These are phyloP conservation scores for Oncorhynchus masou DNA, from an alignment of 2,113 vertebrate species.

Conservation along the genomic window DNA sequence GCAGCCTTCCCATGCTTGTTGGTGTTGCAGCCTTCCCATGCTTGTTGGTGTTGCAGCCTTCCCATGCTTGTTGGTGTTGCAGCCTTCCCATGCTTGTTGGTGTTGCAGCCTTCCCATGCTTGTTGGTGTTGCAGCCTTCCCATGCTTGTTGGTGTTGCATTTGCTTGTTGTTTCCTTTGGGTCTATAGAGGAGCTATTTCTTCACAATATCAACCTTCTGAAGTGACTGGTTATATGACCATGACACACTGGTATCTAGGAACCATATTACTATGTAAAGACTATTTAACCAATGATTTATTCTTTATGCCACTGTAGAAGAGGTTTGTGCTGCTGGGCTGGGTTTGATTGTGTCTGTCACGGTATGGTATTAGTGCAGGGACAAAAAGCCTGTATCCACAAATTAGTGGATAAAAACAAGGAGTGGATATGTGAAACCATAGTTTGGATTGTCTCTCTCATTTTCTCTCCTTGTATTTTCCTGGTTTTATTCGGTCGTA, in stretches of 20 bases:
- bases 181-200: constrained; percentile 37
- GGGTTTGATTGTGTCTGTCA: neutral
- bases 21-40: too few relatives aligned
- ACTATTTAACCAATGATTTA: constrained; percentile 55
- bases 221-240: constrained; percentile 61
- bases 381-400: constrained; percentile 32
- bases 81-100: too few relatives aligned
- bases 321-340: constrained; percentile 23
- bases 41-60: too few relatives aligned
- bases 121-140: too few relatives aligned
- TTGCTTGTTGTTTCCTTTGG: constrained; percentile 33
- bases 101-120: too few relatives aligned
- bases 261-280: constrained; percentile 55
- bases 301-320: constrained; percentile 27
- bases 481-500: neutral
- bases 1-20: too few relatives aligned
- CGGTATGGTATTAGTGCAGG: constrained; percentile 13
- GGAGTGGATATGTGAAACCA: constrained; percentile 38
- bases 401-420: constrained; percentile 35
- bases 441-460: constrained; percentile 35
- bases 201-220: constrained; percentile 25
- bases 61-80: too few relatives aligned
- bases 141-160: constrained; percentile 19
- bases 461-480: constrained; percentile 16
- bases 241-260: constrained; percentile 57